Base-by-base conservation (phyloP, 53 echinoderm and acorn worm genomes). In the Stichopus horrens region DNA sequence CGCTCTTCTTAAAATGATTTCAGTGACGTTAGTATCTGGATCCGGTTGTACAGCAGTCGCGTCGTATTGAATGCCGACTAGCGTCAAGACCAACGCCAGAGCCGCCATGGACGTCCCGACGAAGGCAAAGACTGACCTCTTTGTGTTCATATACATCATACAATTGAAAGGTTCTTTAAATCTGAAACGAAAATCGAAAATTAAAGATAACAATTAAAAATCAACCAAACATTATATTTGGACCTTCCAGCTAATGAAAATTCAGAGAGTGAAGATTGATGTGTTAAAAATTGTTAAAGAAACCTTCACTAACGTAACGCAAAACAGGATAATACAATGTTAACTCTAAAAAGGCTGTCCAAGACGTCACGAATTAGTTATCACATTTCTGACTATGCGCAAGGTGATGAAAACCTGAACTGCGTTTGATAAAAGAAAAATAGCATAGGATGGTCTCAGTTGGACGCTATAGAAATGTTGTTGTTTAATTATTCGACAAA, bases 81-180 rank as follows among this genome's bases (percentile, higher is more conserved):
- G 73, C n/a, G 86, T 73, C 9, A 86, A 53, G 20, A 86, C 86
- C 52, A 86, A 74, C 22, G 86, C 86, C 73, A 86, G 54, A 7
- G 86, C 73, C 4, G 86, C 73, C 86, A 86, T 86, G 5, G 86
- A 86, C 13, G 86, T 86, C n/a, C 86, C 86, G 8, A 86, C 86
- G 73, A 86, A 86, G 73, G 86, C 86, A 55, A 86, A 86, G 20
- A 86, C 53, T 5, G 86, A 71, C 2, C 86, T 67, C 52, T 86
- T 86, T 21, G 86, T 86, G 53, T 74, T 74, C n/a, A 86, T 52
- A 74, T 53, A 74, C 86, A 86, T 86, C 22, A 14, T 71, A 74
- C 63, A 63, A 16, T 10, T 63, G 16, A 10, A 63, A 63, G 63
- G 63, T 63, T 63, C 63, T 16, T 63, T 63, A 63, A 63, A 63